Evolutionary conservation across 2,888 invertebrate species (phyloP), one percentile per base, ranked within the genome.

Genomic region (Leptopilina syphax): DNA sequence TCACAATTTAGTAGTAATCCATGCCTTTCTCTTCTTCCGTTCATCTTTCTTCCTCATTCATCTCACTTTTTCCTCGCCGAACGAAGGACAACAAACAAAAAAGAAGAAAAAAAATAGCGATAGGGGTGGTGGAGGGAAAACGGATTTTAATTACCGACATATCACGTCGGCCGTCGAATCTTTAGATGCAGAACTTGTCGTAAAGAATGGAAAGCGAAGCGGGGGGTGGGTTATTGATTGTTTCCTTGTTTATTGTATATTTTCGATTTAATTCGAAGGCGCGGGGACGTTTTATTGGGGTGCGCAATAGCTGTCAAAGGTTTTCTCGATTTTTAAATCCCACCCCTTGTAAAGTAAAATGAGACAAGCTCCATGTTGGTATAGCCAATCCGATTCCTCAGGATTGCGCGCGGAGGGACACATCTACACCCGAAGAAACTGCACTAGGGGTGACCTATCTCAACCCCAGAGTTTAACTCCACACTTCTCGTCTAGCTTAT

Each of bases 221-320:
- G 63, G 80, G 79, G 3, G 50, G 68, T 73, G 68, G 50, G 27
- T 90, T 91, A 91, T 91, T 90, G 91, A 91, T 91, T 91, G 90
- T 90, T 88, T 89, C 86, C 90, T 88, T 89, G 91, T 91, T 91
- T 91, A 91, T 91, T 90, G 90, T 91, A 91, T 91, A 91, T 91
- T 91, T 91, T 90, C 91, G 88, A 91, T 91, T 91, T 91, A 91
- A 91, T 91, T 91, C 89, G 82, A 83, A 81, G 82, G 80, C 81
- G 80, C 81, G 79, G 81, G 79, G 83, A 84, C 78, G 79, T 82
- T 73, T 81, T 70, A 81, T 82, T 77, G 79, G 83, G 80, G 67
- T 80, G 82, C 82, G 91, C 91, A 92, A 92, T 92, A 92, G 90
- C 91, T 92, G 91, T 92, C 91, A 89, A 88, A 88, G 88, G 88